Evolutionary conservation across 2,797 vertebrate species (phyloP).

Genomic region (Anguilla pacifica): DNA sequence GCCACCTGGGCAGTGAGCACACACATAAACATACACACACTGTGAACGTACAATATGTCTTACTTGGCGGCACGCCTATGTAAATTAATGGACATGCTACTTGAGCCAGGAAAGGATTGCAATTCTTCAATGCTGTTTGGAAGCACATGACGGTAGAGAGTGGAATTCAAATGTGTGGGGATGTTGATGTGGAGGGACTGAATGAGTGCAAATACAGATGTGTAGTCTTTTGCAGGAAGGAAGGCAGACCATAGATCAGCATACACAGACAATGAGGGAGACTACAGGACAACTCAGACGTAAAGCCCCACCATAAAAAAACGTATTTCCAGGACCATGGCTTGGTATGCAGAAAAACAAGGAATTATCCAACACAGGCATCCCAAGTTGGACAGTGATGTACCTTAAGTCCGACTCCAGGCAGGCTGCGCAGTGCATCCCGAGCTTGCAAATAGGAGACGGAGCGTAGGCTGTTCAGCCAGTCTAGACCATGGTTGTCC

Average conservation of each 20-base stretch:
- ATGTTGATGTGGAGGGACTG: background rate
- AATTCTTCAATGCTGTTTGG: background rate
- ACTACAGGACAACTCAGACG: background rate
- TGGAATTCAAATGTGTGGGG: background rate
- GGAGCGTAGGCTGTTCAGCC: conserved; percentile 77
- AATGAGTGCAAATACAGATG: background rate
- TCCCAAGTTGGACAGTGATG: background rate
- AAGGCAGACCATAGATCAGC: background rate
- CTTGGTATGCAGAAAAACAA: background rate
- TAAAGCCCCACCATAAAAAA: background rate
- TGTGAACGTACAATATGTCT: background rate
- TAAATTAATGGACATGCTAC: background rate
- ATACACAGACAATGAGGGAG: background rate
- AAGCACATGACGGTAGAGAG: background rate
- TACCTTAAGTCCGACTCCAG: conserved; percentile 91
- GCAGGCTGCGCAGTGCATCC: conserved; percentile 79
- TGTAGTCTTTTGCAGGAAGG: background rate
- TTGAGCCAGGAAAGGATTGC: background rate
- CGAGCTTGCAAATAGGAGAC: conserved; percentile 78
- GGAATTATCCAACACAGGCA: background rate
- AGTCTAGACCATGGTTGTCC: conserved; percentile 68
- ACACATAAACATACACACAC: background rate
- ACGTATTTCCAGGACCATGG: background rate
- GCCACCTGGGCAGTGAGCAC: conserved; percentile 78
- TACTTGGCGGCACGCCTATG: background rate